Percentiles rank a stretch among this genome's conserved stretches.
Conservation (phyloP, 2,113 vertebrate species). For the Phocoena phocoena region DNA sequence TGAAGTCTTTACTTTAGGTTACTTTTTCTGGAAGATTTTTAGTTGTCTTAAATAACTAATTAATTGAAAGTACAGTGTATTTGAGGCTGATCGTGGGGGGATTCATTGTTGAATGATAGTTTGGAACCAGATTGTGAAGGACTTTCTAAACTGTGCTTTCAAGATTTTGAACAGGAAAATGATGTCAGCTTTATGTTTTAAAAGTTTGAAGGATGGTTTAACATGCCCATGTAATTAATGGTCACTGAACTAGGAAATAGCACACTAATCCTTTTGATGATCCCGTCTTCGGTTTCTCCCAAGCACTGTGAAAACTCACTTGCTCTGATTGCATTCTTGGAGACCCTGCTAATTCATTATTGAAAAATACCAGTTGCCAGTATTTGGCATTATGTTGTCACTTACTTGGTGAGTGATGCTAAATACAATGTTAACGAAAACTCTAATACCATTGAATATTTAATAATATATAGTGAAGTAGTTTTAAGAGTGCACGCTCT, state of each 20-base stretch:
- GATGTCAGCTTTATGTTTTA: neutral
- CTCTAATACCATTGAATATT: neutral
- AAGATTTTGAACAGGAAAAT: neutral
- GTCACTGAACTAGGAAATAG: neutral
- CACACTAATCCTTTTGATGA: neutral
- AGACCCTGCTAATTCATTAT: neutral
- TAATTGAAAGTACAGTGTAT: neutral
- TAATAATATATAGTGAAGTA: neutral
- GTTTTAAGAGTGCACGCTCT: neutral
- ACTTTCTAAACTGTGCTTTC: neutral
- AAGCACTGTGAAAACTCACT: neutral
- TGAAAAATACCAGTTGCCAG: neutral
- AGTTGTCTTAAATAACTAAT: neutral
- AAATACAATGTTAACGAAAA: neutral
- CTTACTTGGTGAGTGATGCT: neutral
- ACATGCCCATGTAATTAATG: neutral
- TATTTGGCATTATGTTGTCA: neutral
- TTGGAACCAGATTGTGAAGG: neutral
- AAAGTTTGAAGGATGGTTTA: neutral
- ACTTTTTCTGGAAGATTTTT: neutral
- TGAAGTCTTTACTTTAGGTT: neutral
- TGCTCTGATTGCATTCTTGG: neutral
- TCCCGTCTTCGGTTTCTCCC: neutral
- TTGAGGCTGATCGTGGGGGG: neutral
- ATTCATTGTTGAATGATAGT: neutral